Evolutionary conservation across 2,888 invertebrate species (phyloP).

Genomic region (Pristionchus exspectatus): DNA sequence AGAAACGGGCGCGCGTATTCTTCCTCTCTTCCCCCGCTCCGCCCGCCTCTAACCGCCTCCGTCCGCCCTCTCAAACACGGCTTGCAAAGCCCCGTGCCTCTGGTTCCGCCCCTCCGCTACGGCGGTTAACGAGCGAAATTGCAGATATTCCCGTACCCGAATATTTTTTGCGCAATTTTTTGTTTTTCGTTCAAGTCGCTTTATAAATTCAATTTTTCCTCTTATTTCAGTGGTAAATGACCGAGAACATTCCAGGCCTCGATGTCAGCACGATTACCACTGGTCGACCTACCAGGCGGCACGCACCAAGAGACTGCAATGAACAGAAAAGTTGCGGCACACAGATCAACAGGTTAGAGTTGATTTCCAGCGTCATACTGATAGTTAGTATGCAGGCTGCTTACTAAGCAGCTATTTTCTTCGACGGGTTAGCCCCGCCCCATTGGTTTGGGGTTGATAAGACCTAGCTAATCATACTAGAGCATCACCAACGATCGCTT

Average conservation of each 20-base stretch:
- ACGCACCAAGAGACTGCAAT: not conserved
- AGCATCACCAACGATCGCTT: no score
- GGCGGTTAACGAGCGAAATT: slow-evolving; percentile 28
- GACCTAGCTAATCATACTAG: no score
- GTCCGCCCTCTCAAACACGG: slow-evolving; percentile 25
- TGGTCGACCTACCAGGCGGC: slow-evolving; percentile 20
- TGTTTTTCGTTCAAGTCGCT: not conserved
- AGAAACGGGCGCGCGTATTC: slow-evolving; percentile 39
- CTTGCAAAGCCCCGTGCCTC: slow-evolving; percentile 12
- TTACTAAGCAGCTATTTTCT: no score
- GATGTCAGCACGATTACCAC: slow-evolving; percentile 34
- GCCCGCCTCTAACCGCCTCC: slow-evolving; percentile 40
- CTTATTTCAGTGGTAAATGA: not conserved
- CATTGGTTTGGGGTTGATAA: no score
- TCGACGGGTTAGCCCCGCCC: no score
- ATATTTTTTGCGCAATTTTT: slow-evolving; percentile 35
- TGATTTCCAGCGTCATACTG: not conserved
- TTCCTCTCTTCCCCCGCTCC: not conserved
- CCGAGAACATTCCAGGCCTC: not conserved
- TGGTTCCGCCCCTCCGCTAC: not conserved
- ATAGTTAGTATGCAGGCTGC: not conserved
- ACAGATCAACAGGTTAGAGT: not conserved
- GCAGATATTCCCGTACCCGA: not conserved
- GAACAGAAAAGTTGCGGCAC: not conserved
- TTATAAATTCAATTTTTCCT: not conserved